Conservation (phyloP, 1,140 invertebrate genomes). For the Drosophila ironensis region DNA sequence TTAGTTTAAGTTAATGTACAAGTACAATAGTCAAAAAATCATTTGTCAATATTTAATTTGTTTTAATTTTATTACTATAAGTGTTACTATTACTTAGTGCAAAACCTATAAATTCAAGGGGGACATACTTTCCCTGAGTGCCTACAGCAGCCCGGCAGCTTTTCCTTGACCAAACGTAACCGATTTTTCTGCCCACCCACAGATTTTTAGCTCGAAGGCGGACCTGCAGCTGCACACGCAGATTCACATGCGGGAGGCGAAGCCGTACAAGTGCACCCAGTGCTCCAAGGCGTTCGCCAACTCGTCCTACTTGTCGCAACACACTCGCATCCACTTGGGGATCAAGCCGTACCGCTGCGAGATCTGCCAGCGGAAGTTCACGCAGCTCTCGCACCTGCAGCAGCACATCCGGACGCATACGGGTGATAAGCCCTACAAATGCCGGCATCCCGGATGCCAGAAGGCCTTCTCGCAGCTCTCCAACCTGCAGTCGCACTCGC, state of each 20-base stretch:
- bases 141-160: slow-evolving; percentile 5
- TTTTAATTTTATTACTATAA: no score
- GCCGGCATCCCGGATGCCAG: slow-evolving; percentile 97
- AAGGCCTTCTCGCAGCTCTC: slow-evolving; percentile 99
- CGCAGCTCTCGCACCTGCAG: slow-evolving; percentile 98
- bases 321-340: slow-evolving; percentile 98
- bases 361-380: slow-evolving; percentile 99
- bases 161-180: background rate
- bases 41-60: no score
- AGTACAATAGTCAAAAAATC: no score
- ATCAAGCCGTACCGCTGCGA: slow-evolving; percentile 98
- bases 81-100: no score
- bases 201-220: slow-evolving; percentile 99
- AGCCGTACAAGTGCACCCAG: slow-evolving; percentile 99
- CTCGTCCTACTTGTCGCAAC: slow-evolving; percentile 99
- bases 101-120: no score
- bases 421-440: slow-evolving; percentile 99
- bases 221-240: slow-evolving; percentile 98
- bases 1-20: no score
- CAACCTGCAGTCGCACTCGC: slow-evolving; percentile 98
- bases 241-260: slow-evolving; percentile 98
- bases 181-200: slow-evolving; percentile 82
- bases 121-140: no score
- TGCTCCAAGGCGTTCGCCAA: slow-evolving; percentile 99
- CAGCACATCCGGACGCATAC: slow-evolving; percentile 99